A percentile compares a stretch with the other conserved stretches of the same genome.
These are phyloP conservation scores for Megamerina dolium DNA, from an alignment of 2,888 invertebrate species.

Conservation along the genomic window DNA sequence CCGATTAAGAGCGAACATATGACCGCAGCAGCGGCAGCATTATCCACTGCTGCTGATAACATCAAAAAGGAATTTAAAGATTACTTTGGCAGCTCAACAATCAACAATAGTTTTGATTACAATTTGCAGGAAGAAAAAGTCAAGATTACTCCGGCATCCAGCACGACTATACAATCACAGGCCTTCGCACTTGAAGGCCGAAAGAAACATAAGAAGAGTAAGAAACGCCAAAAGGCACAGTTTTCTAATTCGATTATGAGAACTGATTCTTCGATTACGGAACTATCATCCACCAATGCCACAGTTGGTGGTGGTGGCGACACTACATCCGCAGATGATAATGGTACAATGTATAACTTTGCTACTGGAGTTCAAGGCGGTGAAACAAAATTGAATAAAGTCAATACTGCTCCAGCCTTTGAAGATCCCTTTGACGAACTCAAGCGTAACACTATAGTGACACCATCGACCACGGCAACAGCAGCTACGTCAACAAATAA, in stretches of 20 bases:
- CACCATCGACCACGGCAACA: slow-evolving; percentile 7
- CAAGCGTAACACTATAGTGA: slow-evolving; percentile 43
- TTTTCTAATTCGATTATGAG: slow-evolving; percentile 16
- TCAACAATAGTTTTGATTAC: slow-evolving; percentile 13
- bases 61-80: slow-evolving; percentile 40
- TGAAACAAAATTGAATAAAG: neutral
- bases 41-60: slow-evolving; percentile 23
- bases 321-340: slow-evolving; percentile 2
- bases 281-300: neutral
- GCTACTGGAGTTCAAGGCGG: neutral
- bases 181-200: slow-evolving; percentile 54
- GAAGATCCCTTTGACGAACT: slow-evolving; percentile 51
- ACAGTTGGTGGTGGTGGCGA: slow-evolving; percentile 10
- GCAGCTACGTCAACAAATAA: slow-evolving; percentile 6
- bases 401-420: slow-evolving; percentile 14
- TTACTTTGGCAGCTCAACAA: slow-evolving; percentile 22
- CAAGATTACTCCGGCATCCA: slow-evolving; percentile 17
- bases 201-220: slow-evolving; percentile 80
- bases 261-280: slow-evolving; percentile 7
- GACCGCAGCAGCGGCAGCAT: neutral
- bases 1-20: slow-evolving; percentile 18
- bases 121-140: slow-evolving; percentile 20
- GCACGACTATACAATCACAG: too few species aligned
- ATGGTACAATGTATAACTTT: slow-evolving; percentile 3
- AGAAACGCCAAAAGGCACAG: slow-evolving; percentile 63